Evolutionary conservation across 2,888 invertebrate genomes (phyloP), one percentile per base, ranked within the genome.

Genomic region (Pyrrhosoma nymphula): DNA sequence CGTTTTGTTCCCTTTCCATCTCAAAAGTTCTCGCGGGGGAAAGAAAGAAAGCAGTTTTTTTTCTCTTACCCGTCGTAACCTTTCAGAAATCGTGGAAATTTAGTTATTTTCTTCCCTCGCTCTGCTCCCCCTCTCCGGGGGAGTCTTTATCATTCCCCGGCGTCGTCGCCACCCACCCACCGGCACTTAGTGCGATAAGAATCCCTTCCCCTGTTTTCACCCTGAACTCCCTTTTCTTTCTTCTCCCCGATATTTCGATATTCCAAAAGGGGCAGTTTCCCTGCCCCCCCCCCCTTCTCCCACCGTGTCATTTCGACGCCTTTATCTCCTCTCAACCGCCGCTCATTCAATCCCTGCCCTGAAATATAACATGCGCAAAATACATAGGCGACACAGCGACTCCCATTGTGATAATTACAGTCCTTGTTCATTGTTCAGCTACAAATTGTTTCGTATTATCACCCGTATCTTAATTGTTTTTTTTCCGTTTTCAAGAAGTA

Each of bases 171-270:
- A 18, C 82, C n/a, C 82, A 35, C 35, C 82, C 30, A 16, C 82
- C 2, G 26, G 35, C 82, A 82, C 82, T 82, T 82, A 35, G 82
- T 35, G 82, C 82, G 82, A 82, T 82, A 82, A 82, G 82, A 82
- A 35, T 8, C 35, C 82, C 82, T 82, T 82, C 30, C 30, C 47
- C 14, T 35, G 6, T 14, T 35, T 14, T 26, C 82, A 14, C 35
- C 82, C 35, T n/a, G 35, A 10, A 69, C 69, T 82, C 35, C 4
- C 14, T 35, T 82, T 35, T 35, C 26, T 4, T 82, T 4, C 47
- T 47, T 8, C 47, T 8, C 47, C 35, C 82, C 30, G 35, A 82
- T 30, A 69, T 82, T 30, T 82, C 35, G 69, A 69, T 82, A 82
- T 35, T 82, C 30, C 30, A 69, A 12, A 10, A 69, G n/a, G 69